These are phyloP conservation scores for Ophiothrix spiculata DNA, from an alignment of 35 echinoderm and acorn worm species.

Conservation along the genomic window DNA sequence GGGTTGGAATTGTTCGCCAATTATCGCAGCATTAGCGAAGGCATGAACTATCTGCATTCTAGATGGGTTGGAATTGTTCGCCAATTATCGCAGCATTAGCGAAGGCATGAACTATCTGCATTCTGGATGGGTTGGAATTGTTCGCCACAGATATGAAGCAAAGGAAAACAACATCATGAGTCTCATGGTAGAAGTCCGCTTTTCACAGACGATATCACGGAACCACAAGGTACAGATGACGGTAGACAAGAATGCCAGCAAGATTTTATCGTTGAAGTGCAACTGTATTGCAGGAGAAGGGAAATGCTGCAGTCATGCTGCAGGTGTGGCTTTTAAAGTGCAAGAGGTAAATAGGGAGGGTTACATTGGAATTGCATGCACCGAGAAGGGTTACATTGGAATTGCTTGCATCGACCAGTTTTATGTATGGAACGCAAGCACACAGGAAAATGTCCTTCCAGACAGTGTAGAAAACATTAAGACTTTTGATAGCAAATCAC, in stretches of 20 bases:
- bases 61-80: constrained; percentile 28
- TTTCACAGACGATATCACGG: constrained; percentile 26
- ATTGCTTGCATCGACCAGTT: not conserved
- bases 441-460: not conserved
- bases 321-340: not conserved
- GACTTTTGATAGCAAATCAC: too few species aligned
- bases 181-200: constrained; percentile 12
- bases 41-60: constrained; percentile 38
- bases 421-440: not conserved
- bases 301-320: constrained; percentile 18
- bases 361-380: not conserved
- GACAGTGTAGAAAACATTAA: not conserved
- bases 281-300: constrained; percentile 21
- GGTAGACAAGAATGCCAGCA: not conserved
- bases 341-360: not conserved
- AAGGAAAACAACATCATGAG: not conserved
- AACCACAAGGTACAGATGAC: constrained; percentile 26
- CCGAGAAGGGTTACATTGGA: not conserved
- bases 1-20: too few species aligned
- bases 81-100: constrained; percentile 39
- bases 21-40: constrained; percentile 41
- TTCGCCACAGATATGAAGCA: too few species aligned
- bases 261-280: constrained; percentile 11
- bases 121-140: constrained; percentile 39
- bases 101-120: constrained; percentile 39